A percentile compares a stretch with the other conserved stretches of the same genome.
These are phyloP conservation scores for Lasioglossum figueresi DNA, from an alignment of 2,888 invertebrate genomes.

Conservation along the genomic window DNA sequence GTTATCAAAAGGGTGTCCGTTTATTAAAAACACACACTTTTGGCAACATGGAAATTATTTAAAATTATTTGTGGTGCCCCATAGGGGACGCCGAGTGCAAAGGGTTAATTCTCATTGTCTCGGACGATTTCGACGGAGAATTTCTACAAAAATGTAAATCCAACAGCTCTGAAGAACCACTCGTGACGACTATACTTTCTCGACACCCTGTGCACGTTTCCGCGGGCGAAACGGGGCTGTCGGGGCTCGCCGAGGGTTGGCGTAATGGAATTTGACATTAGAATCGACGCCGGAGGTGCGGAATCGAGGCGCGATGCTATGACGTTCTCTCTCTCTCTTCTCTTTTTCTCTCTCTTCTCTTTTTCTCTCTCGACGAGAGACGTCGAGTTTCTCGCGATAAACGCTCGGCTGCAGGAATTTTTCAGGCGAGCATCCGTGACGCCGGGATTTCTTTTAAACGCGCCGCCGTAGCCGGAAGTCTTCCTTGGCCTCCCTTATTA, in stretches of 20 bases:
- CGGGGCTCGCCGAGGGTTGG: conserved; percentile 4
- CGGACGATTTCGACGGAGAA: neutral
- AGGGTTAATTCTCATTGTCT: neutral
- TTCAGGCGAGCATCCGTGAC: conserved; percentile 31
- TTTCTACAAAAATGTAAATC: neutral
- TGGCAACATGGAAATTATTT: neutral
- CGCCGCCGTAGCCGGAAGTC: neutral
- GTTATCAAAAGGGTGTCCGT: no score
- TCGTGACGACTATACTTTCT: neutral
- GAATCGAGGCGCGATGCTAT: conserved; percentile 12
- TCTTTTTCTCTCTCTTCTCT: neutral
- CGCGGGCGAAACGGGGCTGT: conserved; percentile 18
- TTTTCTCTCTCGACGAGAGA: neutral
- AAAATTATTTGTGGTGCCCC: neutral
- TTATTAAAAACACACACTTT: neutral
- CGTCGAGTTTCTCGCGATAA: conserved; percentile 33
- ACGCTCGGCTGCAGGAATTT: conserved; percentile 40
- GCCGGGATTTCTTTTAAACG: conserved; percentile 38
- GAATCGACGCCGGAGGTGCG: conserved; percentile 68
- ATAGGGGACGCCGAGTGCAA: neutral
- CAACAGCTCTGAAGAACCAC: neutral
- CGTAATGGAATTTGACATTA: conserved; percentile 78
- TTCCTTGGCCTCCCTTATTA: conserved; percentile 12
- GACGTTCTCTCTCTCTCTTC: neutral
- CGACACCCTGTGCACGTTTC: neutral